phyloP scores from a whole-genome alignment of 2,113 vertebrate species.

The Istiophorus platypterus region DNA sequence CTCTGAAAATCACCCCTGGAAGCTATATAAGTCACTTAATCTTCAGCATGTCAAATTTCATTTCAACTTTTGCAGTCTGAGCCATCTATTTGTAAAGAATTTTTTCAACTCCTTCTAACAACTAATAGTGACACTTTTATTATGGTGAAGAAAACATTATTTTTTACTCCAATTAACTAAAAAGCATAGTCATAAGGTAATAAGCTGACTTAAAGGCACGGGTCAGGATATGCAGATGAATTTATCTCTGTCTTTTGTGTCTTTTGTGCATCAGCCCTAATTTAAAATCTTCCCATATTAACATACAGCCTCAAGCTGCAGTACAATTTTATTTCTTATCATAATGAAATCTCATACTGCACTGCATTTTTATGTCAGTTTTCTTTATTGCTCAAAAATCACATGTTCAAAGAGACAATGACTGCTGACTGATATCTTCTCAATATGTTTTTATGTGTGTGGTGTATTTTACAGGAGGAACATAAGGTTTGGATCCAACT shows the following conservation, averaged over 20 bases:
- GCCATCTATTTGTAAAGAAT: not conserved
- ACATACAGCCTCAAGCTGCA: conserved; percentile 15
- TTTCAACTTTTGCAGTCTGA: not conserved
- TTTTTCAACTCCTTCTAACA: too few relatives aligned
- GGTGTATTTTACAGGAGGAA: conserved; percentile 89
- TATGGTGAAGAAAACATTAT: not conserved
- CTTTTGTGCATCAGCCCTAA: conserved; percentile 37
- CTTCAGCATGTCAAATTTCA: not conserved
- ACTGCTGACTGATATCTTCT: conserved; percentile 45
- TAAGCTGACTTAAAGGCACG: not conserved
- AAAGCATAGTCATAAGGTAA: not conserved
- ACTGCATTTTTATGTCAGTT: not conserved
- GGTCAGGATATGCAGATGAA: conserved; percentile 23
- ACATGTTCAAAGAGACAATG: not conserved
- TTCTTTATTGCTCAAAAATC: not conserved
- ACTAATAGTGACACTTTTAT: not conserved
- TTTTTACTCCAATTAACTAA: not conserved
- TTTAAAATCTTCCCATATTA: conserved; percentile 36
- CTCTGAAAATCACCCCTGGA: too few relatives aligned
- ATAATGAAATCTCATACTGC: not conserved
- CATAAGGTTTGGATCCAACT: conserved; percentile 92
- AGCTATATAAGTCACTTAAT: not conserved
- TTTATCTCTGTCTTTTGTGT: conserved; percentile 16
- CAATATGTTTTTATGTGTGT: conserved; percentile 76
- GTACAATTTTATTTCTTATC: not conserved